These are phyloP conservation scores for Carcharodon carcharias DNA, from an alignment of 2,797 vertebrate genomes.

Conservation along the genomic window DNA sequence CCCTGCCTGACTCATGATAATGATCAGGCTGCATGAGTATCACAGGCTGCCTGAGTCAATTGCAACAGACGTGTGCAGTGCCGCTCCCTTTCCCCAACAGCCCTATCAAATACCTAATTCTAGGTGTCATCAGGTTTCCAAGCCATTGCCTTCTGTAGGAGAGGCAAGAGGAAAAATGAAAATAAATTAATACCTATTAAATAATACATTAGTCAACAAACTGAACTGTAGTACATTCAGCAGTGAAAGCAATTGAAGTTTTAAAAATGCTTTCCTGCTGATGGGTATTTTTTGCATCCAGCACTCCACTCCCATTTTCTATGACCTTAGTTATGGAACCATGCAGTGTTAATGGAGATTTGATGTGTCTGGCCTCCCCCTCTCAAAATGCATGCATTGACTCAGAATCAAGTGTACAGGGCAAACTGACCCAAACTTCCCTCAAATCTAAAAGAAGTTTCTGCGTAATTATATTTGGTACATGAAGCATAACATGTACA, in stretches of 20 bases:
- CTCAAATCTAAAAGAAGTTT: background rate
- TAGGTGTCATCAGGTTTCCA: background rate
- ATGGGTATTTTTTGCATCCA: background rate
- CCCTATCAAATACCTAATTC: too few species aligned
- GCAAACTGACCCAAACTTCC: conserved; percentile 18
- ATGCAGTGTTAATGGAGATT: conserved; percentile 5
- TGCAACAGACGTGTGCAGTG: background rate
- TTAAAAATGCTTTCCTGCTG: background rate
- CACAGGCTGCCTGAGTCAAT: background rate
- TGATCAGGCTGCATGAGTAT: background rate
- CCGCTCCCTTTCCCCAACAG: background rate
- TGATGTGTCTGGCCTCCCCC: background rate
- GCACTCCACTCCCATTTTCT: background rate
- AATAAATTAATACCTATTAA: background rate
- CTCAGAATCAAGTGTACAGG: conserved; percentile 11
- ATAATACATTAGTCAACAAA: conserved; percentile 11
- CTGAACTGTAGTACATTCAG: background rate
- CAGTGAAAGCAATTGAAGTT: background rate
- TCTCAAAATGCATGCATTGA: background rate
- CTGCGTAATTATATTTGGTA: conserved; percentile 32
- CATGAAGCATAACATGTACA: background rate
- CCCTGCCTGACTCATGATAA: background rate
- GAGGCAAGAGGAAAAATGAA: background rate
- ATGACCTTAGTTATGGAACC: background rate
- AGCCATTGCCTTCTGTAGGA: background rate